Percentiles rank a stretch among this genome's conserved stretches.
phyloP scores from a whole-genome alignment of 1,140 invertebrate species.

The Drosophila melanica region DNA sequence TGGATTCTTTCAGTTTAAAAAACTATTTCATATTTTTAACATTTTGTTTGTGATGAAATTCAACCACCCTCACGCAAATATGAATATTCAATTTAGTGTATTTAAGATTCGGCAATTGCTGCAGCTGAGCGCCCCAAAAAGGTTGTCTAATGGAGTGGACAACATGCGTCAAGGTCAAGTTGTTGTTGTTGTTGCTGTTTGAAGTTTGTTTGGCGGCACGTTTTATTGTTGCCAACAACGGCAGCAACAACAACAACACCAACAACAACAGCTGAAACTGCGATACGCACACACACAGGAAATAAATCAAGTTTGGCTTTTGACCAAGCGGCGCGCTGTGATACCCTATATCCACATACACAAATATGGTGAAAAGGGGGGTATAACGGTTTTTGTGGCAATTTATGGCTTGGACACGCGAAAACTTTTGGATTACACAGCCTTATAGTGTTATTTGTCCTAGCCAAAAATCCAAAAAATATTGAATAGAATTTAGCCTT shows the following conservation, averaged over 20 bases:
- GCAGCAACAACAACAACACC: slow-evolving; percentile 10
- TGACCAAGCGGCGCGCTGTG: slow-evolving; percentile 43
- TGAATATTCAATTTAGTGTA: slow-evolving; percentile 26
- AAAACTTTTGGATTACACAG: too few relatives aligned
- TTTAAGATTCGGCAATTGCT: slow-evolving; percentile 5
- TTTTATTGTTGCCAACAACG: slow-evolving; percentile 63
- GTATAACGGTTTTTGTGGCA: too few relatives aligned
- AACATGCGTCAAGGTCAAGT: slow-evolving; percentile 59
- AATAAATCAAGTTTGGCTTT: slow-evolving; percentile 80
- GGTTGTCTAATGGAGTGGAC: slow-evolving; percentile 35
- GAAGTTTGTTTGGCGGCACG: slow-evolving; percentile 64
- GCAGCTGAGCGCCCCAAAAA: background rate
- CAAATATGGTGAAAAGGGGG: too few relatives aligned
- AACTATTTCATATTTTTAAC: too few relatives aligned
- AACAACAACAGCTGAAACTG: slow-evolving; percentile 7
- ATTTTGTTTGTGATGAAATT: too few relatives aligned
- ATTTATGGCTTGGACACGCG: too few relatives aligned
- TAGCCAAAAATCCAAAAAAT: too few relatives aligned
- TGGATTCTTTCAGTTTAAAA: too few relatives aligned
- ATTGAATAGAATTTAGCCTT: too few relatives aligned
- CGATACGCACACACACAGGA: slow-evolving; percentile 49
- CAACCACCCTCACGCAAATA: background rate
- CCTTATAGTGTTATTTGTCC: too few relatives aligned
- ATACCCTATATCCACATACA: too few relatives aligned
- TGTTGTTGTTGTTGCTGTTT: slow-evolving; percentile 41